These are phyloP conservation scores for Pseudanteris insignis DNA, from an alignment of 2,888 invertebrate genomes.

Conservation along the genomic window DNA sequence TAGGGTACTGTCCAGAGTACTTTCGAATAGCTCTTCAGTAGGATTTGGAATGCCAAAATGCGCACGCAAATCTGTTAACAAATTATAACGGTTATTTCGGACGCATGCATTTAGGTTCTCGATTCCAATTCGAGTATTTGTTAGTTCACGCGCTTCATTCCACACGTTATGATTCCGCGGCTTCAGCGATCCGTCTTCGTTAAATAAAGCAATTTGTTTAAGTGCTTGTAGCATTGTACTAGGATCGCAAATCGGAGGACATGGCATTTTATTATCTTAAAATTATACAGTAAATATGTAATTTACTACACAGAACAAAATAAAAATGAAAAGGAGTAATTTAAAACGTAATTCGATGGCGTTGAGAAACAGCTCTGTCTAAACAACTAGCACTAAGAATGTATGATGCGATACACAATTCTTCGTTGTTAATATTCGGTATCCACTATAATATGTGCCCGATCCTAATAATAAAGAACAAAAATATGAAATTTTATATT, in stretches of 20 bases:
- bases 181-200: not conserved
- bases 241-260: not conserved
- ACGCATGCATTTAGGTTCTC: conserved; percentile 2
- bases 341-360: too few species aligned
- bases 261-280: conserved; percentile 1
- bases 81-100: conserved; percentile 5
- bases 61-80: not conserved
- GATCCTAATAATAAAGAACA: too few species aligned
- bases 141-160: not conserved
- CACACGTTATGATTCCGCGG: not conserved
- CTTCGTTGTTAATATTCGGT: too few species aligned
- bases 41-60: not conserved
- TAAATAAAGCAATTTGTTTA: not conserved
- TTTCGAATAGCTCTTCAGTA: not conserved
- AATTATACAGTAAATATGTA: too few species aligned
- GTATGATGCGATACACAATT: too few species aligned
- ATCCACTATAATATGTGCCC: too few species aligned
- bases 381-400: too few species aligned
- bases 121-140: not conserved
- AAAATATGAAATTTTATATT: too few species aligned
- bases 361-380: too few species aligned
- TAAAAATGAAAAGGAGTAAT: too few species aligned
- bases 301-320: too few species aligned
- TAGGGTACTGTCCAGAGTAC: not conserved
- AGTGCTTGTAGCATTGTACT: not conserved